Base-by-base conservation (phyloP, 2,888 invertebrate genomes). In the Drosophila rellima region DNA sequence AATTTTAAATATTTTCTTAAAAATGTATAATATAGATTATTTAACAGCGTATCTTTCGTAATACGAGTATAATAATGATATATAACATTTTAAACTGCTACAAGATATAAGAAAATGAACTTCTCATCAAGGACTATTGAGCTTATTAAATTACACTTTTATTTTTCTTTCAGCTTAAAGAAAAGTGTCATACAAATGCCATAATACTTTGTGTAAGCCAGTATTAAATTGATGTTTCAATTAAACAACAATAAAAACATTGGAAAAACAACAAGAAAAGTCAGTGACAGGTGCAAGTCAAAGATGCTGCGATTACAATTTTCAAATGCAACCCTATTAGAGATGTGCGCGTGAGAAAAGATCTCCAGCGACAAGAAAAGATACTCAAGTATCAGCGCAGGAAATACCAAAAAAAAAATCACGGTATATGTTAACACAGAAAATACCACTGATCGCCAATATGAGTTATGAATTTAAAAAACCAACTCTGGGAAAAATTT, bases 101-200 rank as follows among this genome's bases (percentile, higher is more conserved):
- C n/a, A n/a, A n/a, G n/a, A n/a, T n/a, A n/a, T n/a, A n/a, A n/a
- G n/a, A n/a, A n/a, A n/a, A n/a, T n/a, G n/a, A n/a, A n/a, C n/a
- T n/a, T n/a, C n/a, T n/a, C n/a, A n/a, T n/a, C 23, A 20, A 42
- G 23, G 13, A 13, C 23, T 23, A 6, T 45, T 26, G 15, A 31
- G 47, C 13, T 50, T 10, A 50, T 50, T 50, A 8, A 50, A 50
- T 20, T n/a, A 50, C n/a, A 23, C n/a, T n/a, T 15, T 2, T 0
- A n/a, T 2, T 17, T 39, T 39, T 10, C n/a, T 6, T n/a, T 5
- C 2, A 26, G 0, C 1, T 15, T 11, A 6, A 26, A 15, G 7
- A 26, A 26, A 10, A 15, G 8, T 29, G 26, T 15, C 5, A 29
- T 10, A 29, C 15, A 18, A 31, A 31, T 47, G 6, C 1, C 1